Conservation (phyloP, 92 coral and sea anemone genomes). For the Umimayanthus kanabou region DNA sequence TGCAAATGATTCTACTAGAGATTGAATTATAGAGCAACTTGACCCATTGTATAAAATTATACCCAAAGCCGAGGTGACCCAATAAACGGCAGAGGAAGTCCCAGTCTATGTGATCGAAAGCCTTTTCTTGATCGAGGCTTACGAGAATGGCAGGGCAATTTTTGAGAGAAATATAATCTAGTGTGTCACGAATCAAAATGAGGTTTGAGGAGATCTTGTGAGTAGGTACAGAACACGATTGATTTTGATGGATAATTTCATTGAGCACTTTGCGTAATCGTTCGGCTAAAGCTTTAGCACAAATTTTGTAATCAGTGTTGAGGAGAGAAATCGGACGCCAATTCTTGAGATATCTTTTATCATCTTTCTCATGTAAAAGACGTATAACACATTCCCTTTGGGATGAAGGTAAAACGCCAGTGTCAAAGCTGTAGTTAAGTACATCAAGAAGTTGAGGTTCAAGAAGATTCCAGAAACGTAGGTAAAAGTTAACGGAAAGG, state of each 20-base stretch:
- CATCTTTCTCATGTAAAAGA: background rate
- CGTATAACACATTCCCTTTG: background rate
- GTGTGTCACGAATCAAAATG: background rate
- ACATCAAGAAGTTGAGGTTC: background rate
- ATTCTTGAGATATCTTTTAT: background rate
- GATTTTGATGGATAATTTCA: background rate
- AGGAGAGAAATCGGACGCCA: background rate
- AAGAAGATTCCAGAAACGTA: background rate
- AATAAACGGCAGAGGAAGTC: background rate
- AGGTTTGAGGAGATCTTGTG: background rate
- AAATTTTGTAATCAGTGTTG: background rate
- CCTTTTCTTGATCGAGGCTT: constrained; percentile 11
- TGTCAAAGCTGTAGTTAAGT: background rate
- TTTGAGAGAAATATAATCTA: background rate
- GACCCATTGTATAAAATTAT: background rate
- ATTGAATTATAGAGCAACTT: background rate
- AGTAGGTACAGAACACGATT: background rate
- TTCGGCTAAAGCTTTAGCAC: background rate
- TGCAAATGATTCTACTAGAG: background rate
- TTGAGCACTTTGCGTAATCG: background rate
- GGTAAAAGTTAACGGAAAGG: background rate
- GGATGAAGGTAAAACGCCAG: background rate
- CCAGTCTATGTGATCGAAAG: constrained; percentile 6
- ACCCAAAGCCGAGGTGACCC: background rate
- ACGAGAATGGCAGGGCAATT: background rate